A percentile compares a stretch with the other conserved stretches of the same genome.
These are phyloP conservation scores for Synodontis membranacea DNA, from an alignment of 2,113 vertebrate genomes.

Conservation along the genomic window DNA sequence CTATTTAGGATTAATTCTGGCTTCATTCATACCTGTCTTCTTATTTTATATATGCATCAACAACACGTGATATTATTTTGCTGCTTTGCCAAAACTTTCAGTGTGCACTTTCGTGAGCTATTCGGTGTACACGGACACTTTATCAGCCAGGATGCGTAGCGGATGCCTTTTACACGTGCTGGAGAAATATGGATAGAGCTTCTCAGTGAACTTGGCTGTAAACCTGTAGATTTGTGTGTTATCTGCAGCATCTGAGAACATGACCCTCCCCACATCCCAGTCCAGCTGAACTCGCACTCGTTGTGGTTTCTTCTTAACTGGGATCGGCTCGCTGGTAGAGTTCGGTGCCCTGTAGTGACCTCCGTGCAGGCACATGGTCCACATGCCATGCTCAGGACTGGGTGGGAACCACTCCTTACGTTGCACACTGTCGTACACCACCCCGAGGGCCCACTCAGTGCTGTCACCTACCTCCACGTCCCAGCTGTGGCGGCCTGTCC, in stretches of 20 bases:
- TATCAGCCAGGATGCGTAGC: constrained; percentile 52
- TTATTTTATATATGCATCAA: neutral
- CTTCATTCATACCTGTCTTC: neutral
- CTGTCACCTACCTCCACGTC: constrained; percentile 60
- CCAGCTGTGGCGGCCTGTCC: constrained; percentile 55
- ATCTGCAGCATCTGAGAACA: constrained; percentile 62
- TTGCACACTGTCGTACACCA: constrained; percentile 49
- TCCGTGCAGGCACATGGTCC: constrained; percentile 54
- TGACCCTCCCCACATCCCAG: constrained; percentile 62
- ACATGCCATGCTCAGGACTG: constrained; percentile 55
- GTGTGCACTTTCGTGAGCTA: constrained; percentile 12
- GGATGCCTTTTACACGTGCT: constrained; percentile 60
- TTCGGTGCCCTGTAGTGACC: constrained; percentile 59
- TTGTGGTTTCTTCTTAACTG: constrained; percentile 54
- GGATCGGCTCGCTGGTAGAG: constrained; percentile 41
- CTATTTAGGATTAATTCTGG: neutral
- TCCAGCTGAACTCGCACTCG: constrained; percentile 62
- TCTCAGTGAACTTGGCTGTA: constrained; percentile 58
- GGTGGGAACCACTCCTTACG: constrained; percentile 57
- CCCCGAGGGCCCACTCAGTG: constrained; percentile 64
- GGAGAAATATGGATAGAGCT: constrained; percentile 60
- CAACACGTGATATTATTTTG: neutral
- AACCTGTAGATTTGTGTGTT: constrained; percentile 60
- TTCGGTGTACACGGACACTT: constrained; percentile 57
- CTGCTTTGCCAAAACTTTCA: neutral